Percentiles rank a stretch among this genome's conserved stretches.
These are phyloP conservation scores for Coleophora deauratella DNA, from an alignment of 2,888 invertebrate species.

Conservation along the genomic window DNA sequence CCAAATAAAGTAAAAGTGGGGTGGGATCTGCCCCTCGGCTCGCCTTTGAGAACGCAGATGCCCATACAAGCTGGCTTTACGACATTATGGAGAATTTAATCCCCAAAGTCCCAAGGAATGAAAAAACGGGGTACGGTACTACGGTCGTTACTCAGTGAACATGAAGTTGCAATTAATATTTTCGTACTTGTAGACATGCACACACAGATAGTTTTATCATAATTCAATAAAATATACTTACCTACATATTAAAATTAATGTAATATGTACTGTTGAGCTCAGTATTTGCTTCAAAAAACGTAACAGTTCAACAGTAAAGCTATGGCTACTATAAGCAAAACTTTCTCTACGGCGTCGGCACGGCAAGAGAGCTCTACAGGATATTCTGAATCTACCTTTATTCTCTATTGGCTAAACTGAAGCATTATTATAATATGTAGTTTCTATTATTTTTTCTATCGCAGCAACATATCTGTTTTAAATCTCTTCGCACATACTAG, in stretches of 20 bases:
- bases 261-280: too few species aligned
- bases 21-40: slow-evolving; percentile 39
- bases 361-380: background rate
- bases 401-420: too few species aligned
- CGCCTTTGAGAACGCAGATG: slow-evolving; percentile 52
- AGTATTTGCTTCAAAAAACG: too few species aligned
- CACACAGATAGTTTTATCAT: background rate
- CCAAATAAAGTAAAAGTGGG: slow-evolving; percentile 45
- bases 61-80: slow-evolving; percentile 36
- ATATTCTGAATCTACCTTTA: too few species aligned
- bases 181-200: background rate
- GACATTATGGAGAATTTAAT: slow-evolving; percentile 36
- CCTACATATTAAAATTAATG: too few species aligned
- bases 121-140: slow-evolving; percentile 9
- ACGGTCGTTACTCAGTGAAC: slow-evolving; percentile 6
- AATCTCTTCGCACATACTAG: slow-evolving; percentile 7
- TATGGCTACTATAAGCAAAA: too few species aligned
- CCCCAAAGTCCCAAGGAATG: slow-evolving; percentile 10
- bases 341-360: background rate
- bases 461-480: background rate
- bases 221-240: too few species aligned
- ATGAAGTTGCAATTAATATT: background rate
- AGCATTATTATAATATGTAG: too few species aligned
- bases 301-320: too few species aligned
- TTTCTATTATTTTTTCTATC: background rate